Evolutionary conservation across 35 echinoderm and acorn worm species (phyloP).

Genomic region (Apostichopus parvimensis): DNA sequence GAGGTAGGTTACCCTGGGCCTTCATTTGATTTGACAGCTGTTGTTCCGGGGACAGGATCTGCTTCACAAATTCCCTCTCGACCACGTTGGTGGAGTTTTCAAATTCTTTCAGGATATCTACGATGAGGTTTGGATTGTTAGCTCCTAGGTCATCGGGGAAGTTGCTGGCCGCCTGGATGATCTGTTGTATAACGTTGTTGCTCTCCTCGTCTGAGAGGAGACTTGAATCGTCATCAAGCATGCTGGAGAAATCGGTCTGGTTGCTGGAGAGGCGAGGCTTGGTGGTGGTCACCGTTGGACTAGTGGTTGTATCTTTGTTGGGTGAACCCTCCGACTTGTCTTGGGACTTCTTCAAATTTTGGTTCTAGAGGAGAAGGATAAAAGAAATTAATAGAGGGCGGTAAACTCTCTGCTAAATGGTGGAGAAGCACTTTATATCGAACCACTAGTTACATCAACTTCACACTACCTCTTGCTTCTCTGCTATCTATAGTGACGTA

Average conservation of each 20-base stretch:
- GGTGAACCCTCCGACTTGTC: conserved; percentile 49
- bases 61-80: conserved; percentile 18
- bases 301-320: conserved; percentile 77
- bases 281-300: conserved; percentile 85
- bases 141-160: conserved; percentile 63
- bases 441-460: too few species aligned
- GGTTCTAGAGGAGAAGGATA: conserved; percentile 29
- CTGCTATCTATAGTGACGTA: too few species aligned
- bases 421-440: too few species aligned
- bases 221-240: conserved; percentile 12
- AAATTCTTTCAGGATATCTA: conserved; percentile 83
- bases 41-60: conserved; percentile 35
- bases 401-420: too few species aligned
- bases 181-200: conserved; percentile 71
- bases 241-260: conserved; percentile 48
- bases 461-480: too few species aligned
- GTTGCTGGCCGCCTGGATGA: conserved; percentile 64
- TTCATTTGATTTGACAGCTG: conserved; percentile 34
- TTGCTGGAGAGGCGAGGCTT: conserved; percentile 60
- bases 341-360: conserved; percentile 26
- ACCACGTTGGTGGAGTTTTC: conserved; percentile 56
- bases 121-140: conserved; percentile 74
- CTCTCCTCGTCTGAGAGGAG: conserved; percentile 61
- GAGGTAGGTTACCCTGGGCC: conserved; percentile 3
- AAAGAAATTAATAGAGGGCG: neutral